Conservation (phyloP, 2,113 vertebrate genomes). For the Riparia riparia region DNA sequence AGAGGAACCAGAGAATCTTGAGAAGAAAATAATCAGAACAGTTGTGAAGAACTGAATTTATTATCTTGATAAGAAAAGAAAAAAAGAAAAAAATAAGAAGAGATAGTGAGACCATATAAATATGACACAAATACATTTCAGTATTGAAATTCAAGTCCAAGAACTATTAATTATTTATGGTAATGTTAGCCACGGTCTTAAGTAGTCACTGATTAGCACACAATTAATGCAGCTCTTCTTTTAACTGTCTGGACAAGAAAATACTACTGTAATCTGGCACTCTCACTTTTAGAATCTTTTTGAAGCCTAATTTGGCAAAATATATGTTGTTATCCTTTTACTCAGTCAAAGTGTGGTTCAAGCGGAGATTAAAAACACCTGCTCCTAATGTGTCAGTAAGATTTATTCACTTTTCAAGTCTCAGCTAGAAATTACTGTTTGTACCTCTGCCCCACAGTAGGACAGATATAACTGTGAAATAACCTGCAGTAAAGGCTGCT, state of each 20-base stretch:
- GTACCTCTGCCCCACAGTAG: not conserved
- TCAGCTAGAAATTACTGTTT: not conserved
- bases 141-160: not conserved
- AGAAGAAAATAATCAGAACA: not conserved
- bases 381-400: not conserved
- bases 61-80: not conserved
- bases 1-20: not conserved
- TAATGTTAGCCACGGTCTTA: not conserved
- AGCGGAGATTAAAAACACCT: not conserved
- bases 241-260: not conserved
- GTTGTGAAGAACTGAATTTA: not conserved
- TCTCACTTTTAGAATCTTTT: not conserved
- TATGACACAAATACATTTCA: accelerated
- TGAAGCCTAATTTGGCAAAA: not conserved
- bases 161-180: not conserved
- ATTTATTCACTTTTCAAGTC: not conserved
- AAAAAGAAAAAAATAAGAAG: not conserved
- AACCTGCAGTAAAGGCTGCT: not conserved
- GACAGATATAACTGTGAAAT: not conserved
- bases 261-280: not conserved
- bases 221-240: not conserved
- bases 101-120: not conserved
- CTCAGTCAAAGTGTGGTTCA: not conserved
- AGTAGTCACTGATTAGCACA: not conserved
- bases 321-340: not conserved